Evolutionary conservation across 2,888 invertebrate species (phyloP).

Genomic region (Geophilus truncorum): DNA sequence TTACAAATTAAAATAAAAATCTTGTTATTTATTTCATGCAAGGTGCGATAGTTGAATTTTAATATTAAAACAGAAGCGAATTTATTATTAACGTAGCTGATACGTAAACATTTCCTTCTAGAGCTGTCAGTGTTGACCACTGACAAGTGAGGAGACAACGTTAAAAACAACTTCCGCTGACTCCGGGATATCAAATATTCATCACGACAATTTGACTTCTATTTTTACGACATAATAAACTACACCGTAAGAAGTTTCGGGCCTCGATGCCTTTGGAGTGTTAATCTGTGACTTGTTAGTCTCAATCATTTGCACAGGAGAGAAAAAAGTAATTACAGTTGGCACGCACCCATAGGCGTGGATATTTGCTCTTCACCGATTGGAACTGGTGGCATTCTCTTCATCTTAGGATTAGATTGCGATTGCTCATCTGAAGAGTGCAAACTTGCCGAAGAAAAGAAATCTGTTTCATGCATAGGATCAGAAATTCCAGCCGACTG

Average conservation of each 20-base stretch:
- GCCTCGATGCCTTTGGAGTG: background rate
- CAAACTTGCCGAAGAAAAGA: background rate
- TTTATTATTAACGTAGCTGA: too few species aligned
- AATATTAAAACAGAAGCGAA: too few species aligned
- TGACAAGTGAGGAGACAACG: too few species aligned
- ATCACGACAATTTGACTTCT: background rate
- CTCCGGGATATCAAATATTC: background rate
- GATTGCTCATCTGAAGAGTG: constrained; percentile 19
- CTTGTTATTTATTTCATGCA: too few species aligned
- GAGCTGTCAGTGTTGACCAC: too few species aligned
- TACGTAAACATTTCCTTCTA: too few species aligned
- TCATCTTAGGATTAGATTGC: constrained; percentile 7
- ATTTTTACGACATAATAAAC: background rate
- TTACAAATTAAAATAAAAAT: too few species aligned
- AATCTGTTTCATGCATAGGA: background rate
- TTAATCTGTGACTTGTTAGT: constrained; percentile 18
- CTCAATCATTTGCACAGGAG: constrained; percentile 6
- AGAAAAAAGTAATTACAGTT: constrained; percentile 22
- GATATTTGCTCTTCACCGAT: constrained; percentile 7
- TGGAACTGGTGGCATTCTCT: constrained; percentile 9
- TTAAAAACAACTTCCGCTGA: too few species aligned
- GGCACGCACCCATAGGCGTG: constrained; percentile 18
- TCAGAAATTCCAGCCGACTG: constrained; percentile 21
- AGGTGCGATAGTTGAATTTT: too few species aligned
- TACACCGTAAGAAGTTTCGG: too few species aligned